Percentiles rank a stretch among this genome's conserved stretches.
These are phyloP conservation scores for Pachyseris speciosa DNA, from an alignment of 64 coral and sea anemone species.

Conservation along the genomic window DNA sequence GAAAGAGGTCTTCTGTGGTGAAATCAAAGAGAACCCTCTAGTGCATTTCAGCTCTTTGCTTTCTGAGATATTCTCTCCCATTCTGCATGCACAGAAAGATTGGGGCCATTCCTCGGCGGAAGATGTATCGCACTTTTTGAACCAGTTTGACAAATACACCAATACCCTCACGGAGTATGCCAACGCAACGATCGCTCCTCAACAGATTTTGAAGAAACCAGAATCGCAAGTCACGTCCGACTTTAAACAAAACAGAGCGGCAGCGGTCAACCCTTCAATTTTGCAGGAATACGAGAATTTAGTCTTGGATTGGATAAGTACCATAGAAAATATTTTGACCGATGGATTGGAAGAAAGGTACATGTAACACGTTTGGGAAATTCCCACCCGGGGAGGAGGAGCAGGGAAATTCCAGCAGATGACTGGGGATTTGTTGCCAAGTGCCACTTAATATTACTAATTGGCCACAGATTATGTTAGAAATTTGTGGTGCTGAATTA, in stretches of 20 bases:
- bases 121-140: constrained; percentile 86
- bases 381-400: too few species aligned
- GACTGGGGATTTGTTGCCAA: too few species aligned
- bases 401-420: too few species aligned
- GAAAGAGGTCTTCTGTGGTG: constrained; percentile 98
- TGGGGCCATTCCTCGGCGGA: constrained; percentile 90
- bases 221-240: constrained; percentile 93
- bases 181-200: constrained; percentile 85
- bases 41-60: constrained; percentile 93
- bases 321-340: constrained; percentile 88
- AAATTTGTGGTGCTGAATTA: too few species aligned
- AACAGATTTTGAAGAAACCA: constrained; percentile 94
- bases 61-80: constrained; percentile 85
- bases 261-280: constrained; percentile 90
- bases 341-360: constrained; percentile 91
- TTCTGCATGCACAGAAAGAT: constrained; percentile 86
- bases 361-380: too few species aligned
- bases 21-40: constrained; percentile 98
- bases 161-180: constrained; percentile 92
- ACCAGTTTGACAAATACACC: constrained; percentile 91
- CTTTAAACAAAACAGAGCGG: constrained; percentile 98
- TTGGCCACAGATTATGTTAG: too few species aligned
- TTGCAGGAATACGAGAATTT: constrained; percentile 94
- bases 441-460: too few species aligned
- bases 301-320: constrained; percentile 91